These are phyloP conservation scores for Aphidoletes aphidimyza DNA, from an alignment of 2,888 invertebrate species.

Conservation along the genomic window DNA sequence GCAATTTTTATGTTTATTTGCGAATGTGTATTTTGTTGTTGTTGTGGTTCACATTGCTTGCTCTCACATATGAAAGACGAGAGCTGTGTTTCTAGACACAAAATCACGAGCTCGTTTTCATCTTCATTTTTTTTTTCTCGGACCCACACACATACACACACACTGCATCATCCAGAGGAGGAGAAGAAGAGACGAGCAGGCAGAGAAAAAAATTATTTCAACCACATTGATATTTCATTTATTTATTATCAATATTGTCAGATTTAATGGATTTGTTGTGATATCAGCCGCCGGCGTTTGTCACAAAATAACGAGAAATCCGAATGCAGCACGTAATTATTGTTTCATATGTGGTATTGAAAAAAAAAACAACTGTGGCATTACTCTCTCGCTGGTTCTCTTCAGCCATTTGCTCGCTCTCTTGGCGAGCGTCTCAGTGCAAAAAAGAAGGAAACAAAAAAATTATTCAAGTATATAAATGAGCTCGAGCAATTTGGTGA, in stretches of 20 bases:
- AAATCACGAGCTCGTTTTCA: background rate
- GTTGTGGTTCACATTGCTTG: background rate
- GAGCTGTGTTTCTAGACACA: background rate
- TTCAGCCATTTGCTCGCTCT: too few relatives aligned
- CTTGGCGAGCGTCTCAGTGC: too few relatives aligned
- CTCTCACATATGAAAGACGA: background rate
- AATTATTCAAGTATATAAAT: background rate
- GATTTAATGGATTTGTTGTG: conserved; percentile 44
- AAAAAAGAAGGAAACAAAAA: background rate
- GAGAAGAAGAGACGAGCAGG: too few relatives aligned
- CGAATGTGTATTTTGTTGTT: background rate
- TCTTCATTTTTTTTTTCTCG: background rate
- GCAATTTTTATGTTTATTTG: conserved; percentile 23
- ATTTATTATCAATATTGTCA: conserved; percentile 54
- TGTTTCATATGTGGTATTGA: background rate
- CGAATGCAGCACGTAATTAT: conserved; percentile 14
- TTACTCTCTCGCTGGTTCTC: too few relatives aligned
- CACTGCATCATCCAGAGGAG: too few relatives aligned
- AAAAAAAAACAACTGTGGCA: too few relatives aligned
- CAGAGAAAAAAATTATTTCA: too few relatives aligned
- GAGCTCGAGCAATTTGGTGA: background rate
- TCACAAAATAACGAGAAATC: conserved; percentile 50
- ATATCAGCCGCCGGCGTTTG: conserved; percentile 47
- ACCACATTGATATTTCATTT: conserved; percentile 39
- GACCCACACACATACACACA: too few relatives aligned